Evolutionary conservation across 2,888 invertebrate species (phyloP), one percentile per base, ranked within the genome.

Genomic region (Eueremaeus valkanovi): DNA sequence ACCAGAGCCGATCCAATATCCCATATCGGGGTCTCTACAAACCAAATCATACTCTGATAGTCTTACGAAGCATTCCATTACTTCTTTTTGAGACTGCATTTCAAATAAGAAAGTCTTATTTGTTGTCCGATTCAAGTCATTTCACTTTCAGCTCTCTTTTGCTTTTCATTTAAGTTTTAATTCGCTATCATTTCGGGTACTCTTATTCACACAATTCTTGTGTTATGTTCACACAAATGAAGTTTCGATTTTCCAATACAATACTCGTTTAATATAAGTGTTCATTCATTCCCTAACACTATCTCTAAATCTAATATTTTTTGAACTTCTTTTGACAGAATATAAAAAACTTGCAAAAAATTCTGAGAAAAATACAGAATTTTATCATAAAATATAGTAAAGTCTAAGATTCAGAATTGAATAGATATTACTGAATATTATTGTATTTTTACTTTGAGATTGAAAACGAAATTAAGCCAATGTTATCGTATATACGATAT

Each of bases 231-330:
- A 29, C 51, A 51, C 58, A 58, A 58, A 58, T 58, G 58, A 27
- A 27, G 58, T 29, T 58, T 58, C 58, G 58, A 58, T 58, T 27
- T 58, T 24, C 27, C 58, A 24, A 58, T 58, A 58, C 58, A 58
- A 58, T 27, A 24, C 58, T 24, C 27, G n/a, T 51, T 11, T 42
- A 42, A 42, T 42, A 42, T 42, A 8, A 51, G n/a, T 51, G 3
- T 27, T 58, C 58, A 58, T 58, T 58, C 49, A 49, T 49, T 13
- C 9, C 6, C n/a, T 49, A 16, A 49, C 49, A 5, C 16, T 49
- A 13, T 29, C 58, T 51, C 21, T 51, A 51, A 58, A 58, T 58
- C 58, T 24, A 58, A 58, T 58, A 58, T 58, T 6, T 5, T 27
- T 9, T 21, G 51, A n/a, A n/a, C n/a, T n/a, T n/a, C n/a, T n/a